phyloP scores from a whole-genome alignment of 2,888 invertebrate species.

The Archips xylosteana region DNA sequence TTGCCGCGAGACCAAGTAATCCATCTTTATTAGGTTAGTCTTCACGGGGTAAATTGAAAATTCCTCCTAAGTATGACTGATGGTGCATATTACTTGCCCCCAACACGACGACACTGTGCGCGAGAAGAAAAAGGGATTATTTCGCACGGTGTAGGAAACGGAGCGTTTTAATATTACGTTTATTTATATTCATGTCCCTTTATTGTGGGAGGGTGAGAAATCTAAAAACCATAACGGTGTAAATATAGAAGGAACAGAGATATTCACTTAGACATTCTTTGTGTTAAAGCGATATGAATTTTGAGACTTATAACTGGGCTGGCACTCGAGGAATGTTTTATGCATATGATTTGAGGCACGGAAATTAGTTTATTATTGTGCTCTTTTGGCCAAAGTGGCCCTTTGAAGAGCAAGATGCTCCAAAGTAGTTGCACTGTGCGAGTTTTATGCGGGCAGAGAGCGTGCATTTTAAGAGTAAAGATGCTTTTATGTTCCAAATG shows the following conservation, averaged over 20 bases:
- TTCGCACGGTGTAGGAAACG: constrained; percentile 67
- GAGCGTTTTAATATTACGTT: constrained; percentile 79
- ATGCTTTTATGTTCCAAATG: constrained; percentile 40
- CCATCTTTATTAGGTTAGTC: constrained; percentile 78
- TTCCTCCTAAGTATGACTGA: constrained; percentile 83
- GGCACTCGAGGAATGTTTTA: constrained; percentile 30
- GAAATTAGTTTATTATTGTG: constrained; percentile 38
- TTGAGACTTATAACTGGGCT: constrained; percentile 11
- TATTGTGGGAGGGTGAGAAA: constrained; percentile 65
- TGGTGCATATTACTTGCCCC: constrained; percentile 79
- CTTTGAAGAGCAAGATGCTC: constrained; percentile 36
- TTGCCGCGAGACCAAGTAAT: constrained; percentile 65
- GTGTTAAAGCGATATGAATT: constrained; percentile 48
- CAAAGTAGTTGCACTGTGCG: constrained; percentile 28
- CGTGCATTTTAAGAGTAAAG: constrained; percentile 38
- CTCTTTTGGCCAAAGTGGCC: constrained; percentile 26
- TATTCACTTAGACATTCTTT: constrained; percentile 76
- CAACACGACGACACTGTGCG: constrained; percentile 72
- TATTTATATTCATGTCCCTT: constrained; percentile 82
- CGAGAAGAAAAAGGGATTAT: constrained; percentile 80
- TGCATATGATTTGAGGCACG: constrained; percentile 39
- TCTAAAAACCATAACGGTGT: constrained; percentile 71
- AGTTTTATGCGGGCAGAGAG: constrained; percentile 34
- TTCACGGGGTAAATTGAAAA: constrained; percentile 81
- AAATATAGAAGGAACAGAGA: constrained; percentile 69